A percentile compares a stretch with the other conserved stretches of the same genome.
These are phyloP conservation scores for Mesochorus sp. DNA, from an alignment of 2,888 invertebrate species.

Conservation along the genomic window DNA sequence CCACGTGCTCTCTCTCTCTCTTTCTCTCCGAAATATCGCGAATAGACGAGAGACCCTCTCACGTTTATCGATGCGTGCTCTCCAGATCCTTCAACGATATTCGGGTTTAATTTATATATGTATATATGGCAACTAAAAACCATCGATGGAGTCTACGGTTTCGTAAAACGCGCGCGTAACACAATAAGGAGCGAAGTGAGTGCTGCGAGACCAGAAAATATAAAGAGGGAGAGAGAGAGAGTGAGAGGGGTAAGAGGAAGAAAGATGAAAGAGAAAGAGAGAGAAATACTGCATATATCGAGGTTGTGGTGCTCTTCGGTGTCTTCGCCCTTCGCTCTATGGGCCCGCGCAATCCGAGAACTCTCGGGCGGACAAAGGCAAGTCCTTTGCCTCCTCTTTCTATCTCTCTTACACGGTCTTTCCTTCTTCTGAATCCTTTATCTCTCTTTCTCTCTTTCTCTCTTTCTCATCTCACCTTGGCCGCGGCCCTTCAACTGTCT, in stretches of 20 bases:
- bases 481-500: conserved; percentile 82
- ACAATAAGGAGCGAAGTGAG: conserved; percentile 21
- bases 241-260: conserved; percentile 10
- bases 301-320: conserved; percentile 57
- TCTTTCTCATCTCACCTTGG: conserved; percentile 80
- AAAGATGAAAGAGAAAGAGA: conserved; percentile 3
- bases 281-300: conserved; percentile 43
- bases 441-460: conserved; percentile 60
- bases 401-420: conserved; percentile 41
- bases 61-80: conserved; percentile 40
- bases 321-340: conserved; percentile 42
- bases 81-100: conserved; percentile 15
- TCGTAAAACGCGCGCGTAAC: conserved; percentile 56
- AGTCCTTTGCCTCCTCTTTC: conserved; percentile 69
- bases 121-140: conserved; percentile 55
- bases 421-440: conserved; percentile 32
- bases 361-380: conserved; percentile 71
- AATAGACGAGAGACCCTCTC: background rate
- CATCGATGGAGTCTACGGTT: conserved; percentile 45
- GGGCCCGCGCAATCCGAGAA: conserved; percentile 49
- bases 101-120: conserved; percentile 21
- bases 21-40: too few relatives aligned
- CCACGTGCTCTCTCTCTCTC: too few relatives aligned
- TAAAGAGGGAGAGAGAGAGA: conserved; percentile 27
- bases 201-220: conserved; percentile 23